A percentile compares a stretch with the other conserved stretches of the same genome.
phyloP scores from a whole-genome alignment of 1,140 invertebrate species.

The Bombus impatiens region DNA sequence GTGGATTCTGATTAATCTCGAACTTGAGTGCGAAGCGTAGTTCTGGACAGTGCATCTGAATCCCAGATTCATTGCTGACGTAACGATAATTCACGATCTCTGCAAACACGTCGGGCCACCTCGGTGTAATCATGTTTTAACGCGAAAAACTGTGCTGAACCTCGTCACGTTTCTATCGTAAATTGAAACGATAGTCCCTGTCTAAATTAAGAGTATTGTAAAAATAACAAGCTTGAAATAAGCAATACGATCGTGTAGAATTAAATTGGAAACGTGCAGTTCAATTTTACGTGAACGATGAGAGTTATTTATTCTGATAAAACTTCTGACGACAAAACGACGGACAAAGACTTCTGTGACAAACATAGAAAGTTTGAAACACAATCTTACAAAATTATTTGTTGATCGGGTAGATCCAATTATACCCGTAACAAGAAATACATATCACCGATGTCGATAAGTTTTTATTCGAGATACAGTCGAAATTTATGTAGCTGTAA shows the following conservation, averaged over 20 bases:
- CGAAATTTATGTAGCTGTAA: no score
- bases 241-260: neutral
- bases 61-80: constrained; percentile 61
- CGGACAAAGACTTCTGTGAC: neutral
- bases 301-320: neutral
- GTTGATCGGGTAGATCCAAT: no score
- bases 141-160: neutral
- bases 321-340: no score
- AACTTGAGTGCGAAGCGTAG: constrained; percentile 52
- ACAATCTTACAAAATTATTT: no score
- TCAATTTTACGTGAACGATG: neutral
- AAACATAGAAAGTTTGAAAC: no score
- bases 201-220: neutral
- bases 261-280: neutral
- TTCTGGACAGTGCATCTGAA: constrained; percentile 64
- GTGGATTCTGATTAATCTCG: constrained; percentile 66
- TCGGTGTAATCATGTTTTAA: constrained; percentile 4
- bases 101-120: constrained; percentile 14
- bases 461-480: no score
- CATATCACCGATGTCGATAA: no score
- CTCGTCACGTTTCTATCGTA: neutral
- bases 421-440: no score
- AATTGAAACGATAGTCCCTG: neutral
- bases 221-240: neutral
- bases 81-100: constrained; percentile 58